Percentiles rank a stretch among this genome's conserved stretches.
phyloP scores from a whole-genome alignment of 2,888 invertebrate genomes.

The Bedellia somnulentella region DNA sequence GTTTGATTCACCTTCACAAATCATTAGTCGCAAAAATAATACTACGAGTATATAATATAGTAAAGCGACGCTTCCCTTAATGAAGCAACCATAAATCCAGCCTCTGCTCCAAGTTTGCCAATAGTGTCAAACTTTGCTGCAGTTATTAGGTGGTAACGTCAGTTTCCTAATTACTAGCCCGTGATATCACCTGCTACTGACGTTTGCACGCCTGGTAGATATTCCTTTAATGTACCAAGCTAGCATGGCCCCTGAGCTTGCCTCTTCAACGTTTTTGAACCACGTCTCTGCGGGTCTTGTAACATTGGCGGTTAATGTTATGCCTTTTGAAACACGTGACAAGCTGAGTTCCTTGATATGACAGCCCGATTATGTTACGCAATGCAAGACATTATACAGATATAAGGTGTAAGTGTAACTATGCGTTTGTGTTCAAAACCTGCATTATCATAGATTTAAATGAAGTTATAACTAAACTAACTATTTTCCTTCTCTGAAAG shows the following conservation, averaged over 20 bases:
- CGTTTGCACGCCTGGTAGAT: slow-evolving; percentile 21
- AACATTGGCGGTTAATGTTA: neutral
- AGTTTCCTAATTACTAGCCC: slow-evolving; percentile 52
- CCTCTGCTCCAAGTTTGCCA: too few species aligned
- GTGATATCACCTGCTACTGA: slow-evolving; percentile 55
- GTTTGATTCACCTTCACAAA: too few species aligned
- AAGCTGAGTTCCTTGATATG: slow-evolving; percentile 28
- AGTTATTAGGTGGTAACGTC: slow-evolving; percentile 42
- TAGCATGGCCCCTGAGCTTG: slow-evolving; percentile 12
- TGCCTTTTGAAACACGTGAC: slow-evolving; percentile 19
- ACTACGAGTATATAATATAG: too few species aligned
- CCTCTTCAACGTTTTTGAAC: neutral
- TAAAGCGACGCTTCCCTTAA: too few species aligned
- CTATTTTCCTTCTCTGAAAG: too few species aligned
- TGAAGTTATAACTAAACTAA: too few species aligned
- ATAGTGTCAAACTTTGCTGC: slow-evolving; percentile 36
- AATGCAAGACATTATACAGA: too few species aligned
- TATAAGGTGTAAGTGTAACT: slow-evolving; percentile 22
- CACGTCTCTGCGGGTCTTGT: neutral
- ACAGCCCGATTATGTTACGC: slow-evolving; percentile 39
- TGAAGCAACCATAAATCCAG: too few species aligned
- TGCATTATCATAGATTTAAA: too few species aligned
- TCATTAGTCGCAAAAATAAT: too few species aligned
- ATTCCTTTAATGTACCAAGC: too few species aligned
- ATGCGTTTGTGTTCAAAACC: too few species aligned